Percentiles rank a stretch among this genome's conserved stretches.
Evolutionary conservation across 1,140 invertebrate species (phyloP).

Genomic region (Heliconius himera): DNA sequence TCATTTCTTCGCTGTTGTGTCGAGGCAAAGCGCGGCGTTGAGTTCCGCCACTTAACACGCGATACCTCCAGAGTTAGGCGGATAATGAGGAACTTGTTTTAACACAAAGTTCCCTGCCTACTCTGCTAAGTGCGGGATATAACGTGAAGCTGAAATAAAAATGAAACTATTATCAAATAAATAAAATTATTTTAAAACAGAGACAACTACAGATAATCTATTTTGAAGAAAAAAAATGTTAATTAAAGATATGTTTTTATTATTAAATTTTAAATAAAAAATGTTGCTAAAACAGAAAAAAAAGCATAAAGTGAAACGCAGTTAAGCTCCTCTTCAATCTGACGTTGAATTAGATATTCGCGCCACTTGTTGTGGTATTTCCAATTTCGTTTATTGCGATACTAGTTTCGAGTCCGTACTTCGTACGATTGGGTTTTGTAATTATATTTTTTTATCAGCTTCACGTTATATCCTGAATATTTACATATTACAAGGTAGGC

Average conservation of each 20-base stretch:
- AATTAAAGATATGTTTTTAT: background rate
- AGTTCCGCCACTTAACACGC: too few relatives aligned
- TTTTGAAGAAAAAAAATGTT: too few relatives aligned
- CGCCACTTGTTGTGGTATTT: constrained; percentile 34
- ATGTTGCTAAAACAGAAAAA: background rate
- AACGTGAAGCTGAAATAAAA: too few relatives aligned
- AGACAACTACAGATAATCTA: too few relatives aligned
- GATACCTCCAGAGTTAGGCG: too few relatives aligned
- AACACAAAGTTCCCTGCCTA: too few relatives aligned
- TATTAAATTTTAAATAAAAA: background rate
- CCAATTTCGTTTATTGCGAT: constrained; percentile 32
- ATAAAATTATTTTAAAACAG: too few relatives aligned
- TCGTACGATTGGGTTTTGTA: background rate
- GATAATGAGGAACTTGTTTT: too few relatives aligned
- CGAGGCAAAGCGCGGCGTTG: too few relatives aligned
- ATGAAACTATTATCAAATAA: too few relatives aligned
- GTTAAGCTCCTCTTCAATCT: background rate
- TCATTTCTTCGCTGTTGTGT: too few relatives aligned
- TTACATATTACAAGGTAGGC: background rate
- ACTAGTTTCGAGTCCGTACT: background rate
- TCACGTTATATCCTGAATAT: background rate
- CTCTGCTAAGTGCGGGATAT: too few relatives aligned
- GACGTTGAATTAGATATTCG: constrained; percentile 27
- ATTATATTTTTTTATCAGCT: background rate
- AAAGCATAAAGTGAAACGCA: background rate